These are phyloP conservation scores for Eristalis arbustorum DNA, from an alignment of 2,888 invertebrate species.

Conservation along the genomic window DNA sequence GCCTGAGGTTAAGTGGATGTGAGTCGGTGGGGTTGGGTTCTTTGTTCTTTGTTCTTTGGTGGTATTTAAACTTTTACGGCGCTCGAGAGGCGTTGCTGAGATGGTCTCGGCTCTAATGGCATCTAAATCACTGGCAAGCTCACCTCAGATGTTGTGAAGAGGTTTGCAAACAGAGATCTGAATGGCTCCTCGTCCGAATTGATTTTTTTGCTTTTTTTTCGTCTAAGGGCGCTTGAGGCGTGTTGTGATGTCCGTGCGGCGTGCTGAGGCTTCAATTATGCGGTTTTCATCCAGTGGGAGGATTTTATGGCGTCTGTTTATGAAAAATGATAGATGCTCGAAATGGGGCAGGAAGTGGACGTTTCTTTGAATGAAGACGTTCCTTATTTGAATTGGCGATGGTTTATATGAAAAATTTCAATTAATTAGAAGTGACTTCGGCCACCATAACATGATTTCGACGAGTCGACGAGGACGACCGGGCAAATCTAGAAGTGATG, in stretches of 20 bases:
- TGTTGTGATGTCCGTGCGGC: background rate
- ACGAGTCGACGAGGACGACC: too few species aligned
- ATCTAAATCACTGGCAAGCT: background rate
- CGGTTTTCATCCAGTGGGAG: background rate
- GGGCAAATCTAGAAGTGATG: too few species aligned
- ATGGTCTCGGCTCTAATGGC: background rate
- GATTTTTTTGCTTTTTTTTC: background rate
- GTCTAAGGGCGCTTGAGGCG: background rate
- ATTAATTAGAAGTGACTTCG: too few species aligned
- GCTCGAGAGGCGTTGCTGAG: background rate
- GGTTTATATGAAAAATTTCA: background rate
- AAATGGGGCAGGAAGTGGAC: background rate
- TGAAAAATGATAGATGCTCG: background rate
- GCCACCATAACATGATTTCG: too few species aligned
- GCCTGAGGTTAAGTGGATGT: slow-evolving; percentile 8
- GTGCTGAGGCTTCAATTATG: background rate
- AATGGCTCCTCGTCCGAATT: background rate
- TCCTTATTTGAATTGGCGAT: background rate
- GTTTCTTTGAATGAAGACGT: background rate
- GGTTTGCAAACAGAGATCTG: background rate
- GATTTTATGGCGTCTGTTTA: background rate
- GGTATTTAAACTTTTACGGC: background rate
- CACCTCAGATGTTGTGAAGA: background rate
- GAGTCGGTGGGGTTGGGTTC: background rate
- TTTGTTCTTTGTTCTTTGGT: background rate